Percentiles rank a stretch among this genome's conserved stretches.
phyloP scores from a whole-genome alignment of 1,140 invertebrate species.

The Cherax destructor region DNA sequence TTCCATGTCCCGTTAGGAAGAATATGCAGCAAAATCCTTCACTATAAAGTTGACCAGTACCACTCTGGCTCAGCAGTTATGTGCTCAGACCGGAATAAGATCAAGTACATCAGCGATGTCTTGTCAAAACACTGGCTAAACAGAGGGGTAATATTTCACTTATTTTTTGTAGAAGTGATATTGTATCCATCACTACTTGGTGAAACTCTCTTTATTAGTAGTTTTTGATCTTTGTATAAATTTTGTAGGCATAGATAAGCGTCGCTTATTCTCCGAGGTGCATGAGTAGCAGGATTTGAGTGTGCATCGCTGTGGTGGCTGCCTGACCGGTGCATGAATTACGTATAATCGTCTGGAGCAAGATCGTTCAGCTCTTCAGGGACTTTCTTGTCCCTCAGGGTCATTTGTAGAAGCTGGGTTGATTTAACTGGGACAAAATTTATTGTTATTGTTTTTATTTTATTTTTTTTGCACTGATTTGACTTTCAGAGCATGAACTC shows the following conservation, averaged over 20 bases:
- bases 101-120: not conserved
- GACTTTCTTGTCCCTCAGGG: not conserved
- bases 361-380: not conserved
- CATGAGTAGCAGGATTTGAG: not conserved
- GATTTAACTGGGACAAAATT: not conserved
- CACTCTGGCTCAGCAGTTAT: not conserved
- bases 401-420: not conserved
- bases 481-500: not conserved
- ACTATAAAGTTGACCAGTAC: not conserved
- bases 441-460: not conserved
- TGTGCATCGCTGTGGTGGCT: slow-evolving; percentile 5
- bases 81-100: not conserved
- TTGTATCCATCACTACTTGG: not conserved
- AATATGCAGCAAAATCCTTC: not conserved
- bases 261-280: not conserved
- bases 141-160: not conserved
- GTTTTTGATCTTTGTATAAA: not conserved
- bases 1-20: not conserved
- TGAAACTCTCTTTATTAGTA: slow-evolving; percentile 1
- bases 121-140: not conserved
- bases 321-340: not conserved
- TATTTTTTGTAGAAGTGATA: not conserved
- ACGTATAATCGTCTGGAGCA: not conserved
- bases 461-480: not conserved
- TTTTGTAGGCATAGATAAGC: not conserved